Evolutionary conservation across 2,113 vertebrate genomes (phyloP), one percentile per base, ranked within the genome.

Genomic region (Calyptommatus sinebrachiatus): DNA sequence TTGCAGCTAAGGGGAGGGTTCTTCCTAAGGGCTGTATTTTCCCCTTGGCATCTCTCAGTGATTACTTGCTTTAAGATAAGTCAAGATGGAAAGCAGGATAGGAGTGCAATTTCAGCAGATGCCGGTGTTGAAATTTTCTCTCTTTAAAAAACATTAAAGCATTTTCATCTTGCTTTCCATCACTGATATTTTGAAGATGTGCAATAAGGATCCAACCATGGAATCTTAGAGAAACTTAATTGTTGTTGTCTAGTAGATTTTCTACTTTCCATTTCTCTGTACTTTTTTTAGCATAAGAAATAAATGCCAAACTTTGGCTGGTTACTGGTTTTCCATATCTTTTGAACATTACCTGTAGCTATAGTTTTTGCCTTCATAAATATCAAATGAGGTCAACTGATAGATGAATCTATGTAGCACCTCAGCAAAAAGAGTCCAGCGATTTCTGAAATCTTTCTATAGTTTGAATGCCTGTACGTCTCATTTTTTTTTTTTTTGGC

Each of bases 401-500:
- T 62, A 26, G 60, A 2, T 71, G n/a, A 62, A 1, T 21, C 35
- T 45, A 8, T 29, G 35, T 46, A 45, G 46, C 28, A 67, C 57
- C 41, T 24, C 6, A 31, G 8, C 57, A 71, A 75, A 80, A 31
- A 20, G 20, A n/a, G 18, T 26, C 5, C 10, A 31, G 22, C 21
- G 29, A 5, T 57, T 26, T 57, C 66, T 57, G n/a, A 69, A 77
- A 31, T 14, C 14, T 57, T 57, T 24, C 22, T 48, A 8, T 61
- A 26, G 41, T 57, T 57, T 60, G 9, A 16, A 26, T 45, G 3
- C 63, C 5, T 0, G 0, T 29, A 41, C 1, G 0, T 45, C 68
- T 91, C 71, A 91, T 1, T 1, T 26, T 29, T 86, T 18, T 10
- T 20, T 72, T 86, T 18, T 10, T 20, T 72, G 5, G 70, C 5